phyloP scores from a whole-genome alignment of 2,113 vertebrate genomes.

The Heloderma charlesbogerti region DNA sequence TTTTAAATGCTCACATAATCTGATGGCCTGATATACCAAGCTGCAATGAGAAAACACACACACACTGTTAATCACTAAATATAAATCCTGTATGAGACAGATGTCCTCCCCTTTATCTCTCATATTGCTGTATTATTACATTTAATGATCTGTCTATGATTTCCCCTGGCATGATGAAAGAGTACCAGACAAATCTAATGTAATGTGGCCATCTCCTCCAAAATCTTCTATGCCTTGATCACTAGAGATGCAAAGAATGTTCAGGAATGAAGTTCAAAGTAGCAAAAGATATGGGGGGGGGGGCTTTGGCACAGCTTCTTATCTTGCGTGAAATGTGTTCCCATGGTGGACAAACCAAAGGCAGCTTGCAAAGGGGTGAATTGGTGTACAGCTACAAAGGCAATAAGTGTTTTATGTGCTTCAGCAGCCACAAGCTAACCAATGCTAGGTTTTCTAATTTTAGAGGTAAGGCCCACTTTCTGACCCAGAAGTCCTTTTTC shows the following conservation, averaged over 20 bases:
- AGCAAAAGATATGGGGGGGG: not conserved
- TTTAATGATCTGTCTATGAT: slow-evolving; percentile 62
- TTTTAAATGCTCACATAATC: slow-evolving; percentile 53
- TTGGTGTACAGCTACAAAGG: not conserved
- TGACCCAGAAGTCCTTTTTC: not conserved
- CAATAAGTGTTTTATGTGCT: not conserved
- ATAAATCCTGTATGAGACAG: slow-evolving; percentile 66
- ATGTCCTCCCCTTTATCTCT: slow-evolving; percentile 62
- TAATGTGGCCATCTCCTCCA: slow-evolving; percentile 41
- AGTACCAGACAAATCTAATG: slow-evolving; percentile 43
- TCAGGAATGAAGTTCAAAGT: slow-evolving; percentile 31
- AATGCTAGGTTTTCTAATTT: not conserved
- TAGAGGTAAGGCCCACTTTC: not conserved
- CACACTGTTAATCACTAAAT: slow-evolving; percentile 54
- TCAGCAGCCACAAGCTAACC: not conserved
- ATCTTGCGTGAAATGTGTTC: not conserved
- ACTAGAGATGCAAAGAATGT: slow-evolving; percentile 51
- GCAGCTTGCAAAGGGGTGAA: not conserved
- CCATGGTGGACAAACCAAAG: not conserved
- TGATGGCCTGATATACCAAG: slow-evolving; percentile 46
- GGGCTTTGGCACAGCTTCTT: not conserved
- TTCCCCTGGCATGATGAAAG: slow-evolving; percentile 59
- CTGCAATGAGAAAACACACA: slow-evolving; percentile 6
- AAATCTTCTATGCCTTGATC: slow-evolving; percentile 46
- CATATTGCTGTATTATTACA: slow-evolving; percentile 58